Percentiles rank a stretch among this genome's conserved stretches.
Conservation (phyloP, 2,888 invertebrate species). For the Chaitophorus viminalis region DNA sequence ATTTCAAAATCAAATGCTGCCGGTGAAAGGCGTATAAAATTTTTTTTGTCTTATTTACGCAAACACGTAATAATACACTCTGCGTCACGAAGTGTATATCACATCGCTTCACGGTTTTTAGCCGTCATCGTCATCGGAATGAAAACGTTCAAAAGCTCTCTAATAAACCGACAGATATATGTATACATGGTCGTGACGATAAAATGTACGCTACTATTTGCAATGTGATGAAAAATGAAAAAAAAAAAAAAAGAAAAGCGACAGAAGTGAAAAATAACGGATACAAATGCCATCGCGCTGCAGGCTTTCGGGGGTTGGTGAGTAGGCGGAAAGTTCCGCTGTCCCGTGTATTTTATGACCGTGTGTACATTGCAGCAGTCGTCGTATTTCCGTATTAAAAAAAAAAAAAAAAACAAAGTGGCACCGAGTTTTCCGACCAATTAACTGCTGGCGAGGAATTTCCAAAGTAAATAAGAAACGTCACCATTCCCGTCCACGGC, state of each 20-base stretch:
- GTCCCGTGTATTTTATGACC: background rate
- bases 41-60: too few species aligned
- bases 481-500: too few species aligned
- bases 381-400: background rate
- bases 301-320: background rate
- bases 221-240: background rate
- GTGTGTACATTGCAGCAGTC: background rate
- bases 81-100: background rate
- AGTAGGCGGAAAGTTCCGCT: background rate
- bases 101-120: background rate
- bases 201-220: background rate
- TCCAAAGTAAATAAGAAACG: background rate
- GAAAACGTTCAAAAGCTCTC: background rate
- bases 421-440: background rate
- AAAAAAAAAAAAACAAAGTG: background rate
- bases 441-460: background rate
- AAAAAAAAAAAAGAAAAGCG: background rate
- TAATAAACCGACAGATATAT: background rate
- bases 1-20: too few species aligned
- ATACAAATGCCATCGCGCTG: background rate
- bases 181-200: background rate
- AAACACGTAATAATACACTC: background rate
- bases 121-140: background rate
- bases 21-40: too few species aligned
- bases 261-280: background rate